Base-by-base conservation (phyloP, 2,797 vertebrate genomes). In the Ambastaia sidthimunki region DNA sequence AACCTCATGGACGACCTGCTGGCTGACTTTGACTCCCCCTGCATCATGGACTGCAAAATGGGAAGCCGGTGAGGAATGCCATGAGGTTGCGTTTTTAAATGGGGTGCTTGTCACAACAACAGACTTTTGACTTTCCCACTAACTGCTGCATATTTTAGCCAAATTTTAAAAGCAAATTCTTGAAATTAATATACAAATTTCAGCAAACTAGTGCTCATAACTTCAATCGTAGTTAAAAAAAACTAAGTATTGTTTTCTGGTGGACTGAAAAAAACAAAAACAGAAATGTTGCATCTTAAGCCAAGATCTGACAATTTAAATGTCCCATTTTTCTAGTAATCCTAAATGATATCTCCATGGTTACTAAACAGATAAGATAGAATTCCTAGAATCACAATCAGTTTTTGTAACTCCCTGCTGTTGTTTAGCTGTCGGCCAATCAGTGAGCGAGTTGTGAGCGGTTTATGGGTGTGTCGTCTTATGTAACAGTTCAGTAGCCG, bases 11-110 rank as follows among this genome's bases (percentile, higher is more conserved):
- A 96, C 19, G 95, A 97, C 83, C 90, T 97, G 55, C 89, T 97
- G 67, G 93, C 91, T 0, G 92, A 93, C 70, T 95, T 96, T 11
- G 91, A 92, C 59, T 89, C 87, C 4, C 95, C 96, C 16, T 93
- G 93, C 82, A 95, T 97, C 87, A 97, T 96, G 96, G 96, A 97
- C 91, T 97, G 96, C 91, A 97, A 97, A 86, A 96, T 97, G 93
- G 96, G 96, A 77, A 94, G 90, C 85, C 92, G 96, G 96, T 96
- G 72, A 84, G 90, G 15, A 69, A 18, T 19, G 0, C 3, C 9
- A 4, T 44, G 4, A 12, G 10, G 7, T 67, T 73, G 6, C 11
- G n/a, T 23, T 55, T 1, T 44, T 11, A 44, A 44, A 44, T 44
- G 10, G 9, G 10, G 41, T 11, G 41, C 41, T 19, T 18, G 18